Base-by-base conservation (phyloP, 2,797 vertebrate genomes). In the Lateolabrax maculatus region DNA sequence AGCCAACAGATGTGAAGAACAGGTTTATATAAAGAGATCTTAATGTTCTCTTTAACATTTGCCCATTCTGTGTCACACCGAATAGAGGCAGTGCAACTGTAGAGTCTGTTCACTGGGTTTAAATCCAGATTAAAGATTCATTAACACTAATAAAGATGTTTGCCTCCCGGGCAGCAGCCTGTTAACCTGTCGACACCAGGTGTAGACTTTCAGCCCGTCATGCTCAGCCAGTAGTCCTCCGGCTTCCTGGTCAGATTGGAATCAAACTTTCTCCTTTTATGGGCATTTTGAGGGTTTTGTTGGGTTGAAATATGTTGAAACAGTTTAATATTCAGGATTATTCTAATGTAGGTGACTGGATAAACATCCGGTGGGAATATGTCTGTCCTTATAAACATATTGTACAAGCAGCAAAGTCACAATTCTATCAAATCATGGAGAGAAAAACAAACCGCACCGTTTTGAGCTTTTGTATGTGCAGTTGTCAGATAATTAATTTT, bases 51-150 rank as follows among this genome's bases (percentile, higher is more conserved):
- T 16, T 27, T 56, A 18, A 44, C 39, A 23, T 69, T 21, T 31
- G 10, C 6, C 25, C 27, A 8, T 34, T 48, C 29, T 48, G 10
- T 46, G 18, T 53, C n/a, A 25, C 16, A 27, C 53, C 29, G 7
- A 37, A 15, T 6, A 19, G 19, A 36, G 7, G 52, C 53, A 25
- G 36, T 58, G 21, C 9, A 0, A 5, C 36, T 8, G 9, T 18
- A 11, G 11, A 37, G 44, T 2, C 21, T 77, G 60, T 48, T 48
- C 10, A 31, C 21, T 0, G n/a, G 31, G 16, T 60, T 72, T 80
- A 63, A 78, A 78, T 78, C 55, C 79, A 80, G 62, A 84, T 86
- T 86, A 87, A 87, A 84, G 77, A 77, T 84, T 86, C 65, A 83
- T 86, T 48, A 71, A 57, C 41, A 13, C 48, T 31, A 61, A 25